Percentiles rank a stretch among this genome's conserved stretches.
These are phyloP conservation scores for Phortica variegata DNA, from an alignment of 1,140 invertebrate genomes.

Conservation along the genomic window DNA sequence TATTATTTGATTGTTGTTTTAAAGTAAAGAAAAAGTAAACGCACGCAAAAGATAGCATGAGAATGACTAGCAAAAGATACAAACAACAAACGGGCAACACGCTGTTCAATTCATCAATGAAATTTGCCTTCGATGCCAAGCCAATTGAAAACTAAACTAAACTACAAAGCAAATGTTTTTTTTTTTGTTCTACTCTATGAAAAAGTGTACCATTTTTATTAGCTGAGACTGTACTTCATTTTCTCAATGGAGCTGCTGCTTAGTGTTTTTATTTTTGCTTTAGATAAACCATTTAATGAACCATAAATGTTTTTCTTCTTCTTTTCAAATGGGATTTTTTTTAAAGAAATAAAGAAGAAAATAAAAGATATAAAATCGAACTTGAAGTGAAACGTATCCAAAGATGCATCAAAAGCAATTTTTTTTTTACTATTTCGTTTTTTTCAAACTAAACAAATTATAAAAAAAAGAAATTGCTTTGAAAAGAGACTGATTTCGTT, in stretches of 20 bases:
- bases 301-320: too few relatives aligned
- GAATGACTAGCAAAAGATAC: neutral
- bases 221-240: too few relatives aligned
- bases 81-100: slow-evolving; percentile 1
- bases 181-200: too few relatives aligned
- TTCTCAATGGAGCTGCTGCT: too few relatives aligned
- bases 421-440: neutral
- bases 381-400: slow-evolving; percentile 45
- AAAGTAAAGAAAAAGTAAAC: too few relatives aligned
- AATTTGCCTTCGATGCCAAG: too few relatives aligned
- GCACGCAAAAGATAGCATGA: neutral
- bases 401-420: slow-evolving; percentile 52
- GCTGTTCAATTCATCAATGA: too few relatives aligned
- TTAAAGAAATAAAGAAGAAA: slow-evolving; percentile 1
- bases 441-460: slow-evolving; percentile 14
- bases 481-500: slow-evolving; percentile 54
- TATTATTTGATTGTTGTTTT: slow-evolving; percentile 45
- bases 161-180: too few relatives aligned
- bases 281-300: too few relatives aligned
- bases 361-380: neutral
- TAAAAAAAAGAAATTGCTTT: slow-evolving; percentile 24
- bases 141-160: too few relatives aligned
- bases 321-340: neutral
- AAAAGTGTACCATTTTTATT: too few relatives aligned
- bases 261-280: too few relatives aligned